These are phyloP conservation scores for Pogonophryne albipinna DNA, from an alignment of 2,797 vertebrate genomes.

Conservation along the genomic window DNA sequence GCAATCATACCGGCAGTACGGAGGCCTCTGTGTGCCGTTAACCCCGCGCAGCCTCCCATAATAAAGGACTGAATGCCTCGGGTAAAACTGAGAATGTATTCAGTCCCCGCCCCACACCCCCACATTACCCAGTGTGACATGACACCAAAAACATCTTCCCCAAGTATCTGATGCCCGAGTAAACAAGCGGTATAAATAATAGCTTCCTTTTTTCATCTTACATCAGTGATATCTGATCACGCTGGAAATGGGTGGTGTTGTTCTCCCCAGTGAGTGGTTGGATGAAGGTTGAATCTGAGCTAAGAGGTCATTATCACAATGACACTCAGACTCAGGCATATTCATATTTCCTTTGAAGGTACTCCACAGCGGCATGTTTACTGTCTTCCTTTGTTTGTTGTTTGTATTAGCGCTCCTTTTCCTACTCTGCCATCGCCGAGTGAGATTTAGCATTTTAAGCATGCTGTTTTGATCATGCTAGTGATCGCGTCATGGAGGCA, in stretches of 20 bases:
- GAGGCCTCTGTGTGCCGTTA: conserved; percentile 57
- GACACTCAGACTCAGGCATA: conserved; percentile 40
- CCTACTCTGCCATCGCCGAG: conserved; percentile 35
- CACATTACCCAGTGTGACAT: conserved; percentile 52
- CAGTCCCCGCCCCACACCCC: background rate
- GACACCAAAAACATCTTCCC: conserved; percentile 52
- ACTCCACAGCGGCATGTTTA: conserved; percentile 10
- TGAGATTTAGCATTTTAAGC: conserved; percentile 72
- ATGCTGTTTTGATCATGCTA: conserved; percentile 79
- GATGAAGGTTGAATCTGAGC: conserved; percentile 50
- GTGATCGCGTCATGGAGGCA: conserved; percentile 63
- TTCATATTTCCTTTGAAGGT: conserved; percentile 56
- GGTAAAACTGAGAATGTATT: conserved; percentile 41
- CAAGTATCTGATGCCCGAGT: conserved; percentile 52
- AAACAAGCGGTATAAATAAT: conserved; percentile 69
- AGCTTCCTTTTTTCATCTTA: conserved; percentile 51
- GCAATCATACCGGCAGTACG: conserved; percentile 67
- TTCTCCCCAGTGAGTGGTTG: conserved; percentile 16
- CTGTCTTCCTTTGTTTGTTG: conserved; percentile 42
- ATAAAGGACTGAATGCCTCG: conserved; percentile 55
- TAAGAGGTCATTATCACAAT: conserved; percentile 58
- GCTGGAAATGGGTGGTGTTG: conserved; percentile 30
- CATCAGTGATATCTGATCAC: conserved; percentile 53
- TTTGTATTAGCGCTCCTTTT: conserved; percentile 61
- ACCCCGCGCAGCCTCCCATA: conserved; percentile 56